Evolutionary conservation across 2,888 invertebrate genomes (phyloP).

Genomic region (Dryococelus australis): DNA sequence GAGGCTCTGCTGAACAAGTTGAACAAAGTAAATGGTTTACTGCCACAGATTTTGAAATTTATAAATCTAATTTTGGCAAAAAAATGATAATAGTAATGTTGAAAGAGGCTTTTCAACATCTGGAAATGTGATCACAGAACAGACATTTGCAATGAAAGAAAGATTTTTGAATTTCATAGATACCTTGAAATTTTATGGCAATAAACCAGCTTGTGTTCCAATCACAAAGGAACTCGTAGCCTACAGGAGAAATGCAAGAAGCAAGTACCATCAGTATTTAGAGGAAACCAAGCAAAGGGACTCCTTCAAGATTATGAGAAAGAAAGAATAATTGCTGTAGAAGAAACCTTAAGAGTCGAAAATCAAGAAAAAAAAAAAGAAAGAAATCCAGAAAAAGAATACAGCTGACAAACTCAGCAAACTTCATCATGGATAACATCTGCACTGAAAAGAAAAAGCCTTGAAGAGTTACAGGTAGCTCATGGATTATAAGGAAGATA

Average conservation of each 20-base stretch:
- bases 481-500: background rate
- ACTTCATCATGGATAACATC: background rate
- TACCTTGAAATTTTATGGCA: background rate
- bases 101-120: conserved; percentile 20
- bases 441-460: too few relatives aligned
- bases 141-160: background rate
- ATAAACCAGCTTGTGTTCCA: conserved; percentile 24
- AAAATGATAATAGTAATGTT: conserved; percentile 17
- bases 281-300: conserved; percentile 19
- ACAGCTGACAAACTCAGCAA: conserved; percentile 22
- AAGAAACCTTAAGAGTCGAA: background rate
- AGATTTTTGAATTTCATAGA: background rate
- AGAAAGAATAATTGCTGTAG: background rate
- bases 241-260: background rate
- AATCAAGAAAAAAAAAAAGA: background rate
- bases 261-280: too few relatives aligned
- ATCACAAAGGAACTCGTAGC: conserved; percentile 12
- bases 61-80: too few relatives aligned
- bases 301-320: background rate
- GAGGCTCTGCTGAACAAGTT: too few relatives aligned
- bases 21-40: too few relatives aligned
- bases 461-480: too few relatives aligned
- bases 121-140: background rate
- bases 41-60: too few relatives aligned
- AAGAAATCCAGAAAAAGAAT: background rate